Conservation (phyloP, 1,140 invertebrate species). For the Drosophila asahinai region DNA sequence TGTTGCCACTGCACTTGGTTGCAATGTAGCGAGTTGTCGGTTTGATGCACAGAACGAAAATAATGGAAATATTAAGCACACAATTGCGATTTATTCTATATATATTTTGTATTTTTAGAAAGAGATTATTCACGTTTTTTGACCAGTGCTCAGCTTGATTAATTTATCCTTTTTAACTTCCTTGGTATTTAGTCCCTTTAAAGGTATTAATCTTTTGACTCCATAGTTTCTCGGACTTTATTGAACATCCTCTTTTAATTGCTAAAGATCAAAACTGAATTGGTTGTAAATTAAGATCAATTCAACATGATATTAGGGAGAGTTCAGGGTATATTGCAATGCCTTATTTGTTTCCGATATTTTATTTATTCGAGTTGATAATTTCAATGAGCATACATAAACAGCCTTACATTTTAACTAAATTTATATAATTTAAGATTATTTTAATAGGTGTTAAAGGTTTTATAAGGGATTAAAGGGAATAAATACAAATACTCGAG, state of each 20-base stretch:
- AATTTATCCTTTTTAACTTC: background rate
- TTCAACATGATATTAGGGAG: background rate
- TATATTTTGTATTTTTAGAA: background rate
- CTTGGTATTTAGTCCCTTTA: no score
- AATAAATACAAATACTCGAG: no score
- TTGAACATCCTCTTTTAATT: no score
- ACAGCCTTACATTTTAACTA: no score
- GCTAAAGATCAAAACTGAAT: no score
- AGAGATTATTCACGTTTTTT: background rate
- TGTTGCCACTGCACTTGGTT: slow-evolving; percentile 55
- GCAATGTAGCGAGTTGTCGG: slow-evolving; percentile 20
- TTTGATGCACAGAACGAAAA: background rate
- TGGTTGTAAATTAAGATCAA: no score
- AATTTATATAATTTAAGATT: no score
- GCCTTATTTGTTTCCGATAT: rapidly evolving
- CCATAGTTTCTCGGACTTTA: background rate
- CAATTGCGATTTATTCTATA: background rate
- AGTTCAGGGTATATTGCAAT: background rate
- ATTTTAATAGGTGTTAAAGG: no score
- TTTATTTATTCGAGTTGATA: background rate
- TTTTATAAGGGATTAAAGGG: no score
- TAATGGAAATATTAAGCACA: background rate
- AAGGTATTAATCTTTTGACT: no score
- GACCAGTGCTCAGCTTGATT: background rate
- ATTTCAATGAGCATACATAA: no score